These are phyloP conservation scores for Leucophora obtusa DNA, from an alignment of 2,888 invertebrate genomes.

Conservation along the genomic window DNA sequence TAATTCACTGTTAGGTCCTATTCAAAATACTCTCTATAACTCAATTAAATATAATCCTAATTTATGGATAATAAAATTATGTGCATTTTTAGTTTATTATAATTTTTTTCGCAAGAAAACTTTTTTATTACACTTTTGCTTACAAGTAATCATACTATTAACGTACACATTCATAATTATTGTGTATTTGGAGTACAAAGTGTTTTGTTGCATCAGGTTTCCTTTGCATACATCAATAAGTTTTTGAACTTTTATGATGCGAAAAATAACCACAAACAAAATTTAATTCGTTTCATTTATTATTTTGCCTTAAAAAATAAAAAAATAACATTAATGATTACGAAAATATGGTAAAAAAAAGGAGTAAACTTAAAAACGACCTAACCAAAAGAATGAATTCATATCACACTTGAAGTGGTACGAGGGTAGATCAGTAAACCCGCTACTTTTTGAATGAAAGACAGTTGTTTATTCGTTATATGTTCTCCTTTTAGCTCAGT, in stretches of 20 bases:
- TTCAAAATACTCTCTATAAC: no score
- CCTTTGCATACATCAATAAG: not conserved
- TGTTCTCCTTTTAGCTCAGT: no score
- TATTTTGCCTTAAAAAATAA: not conserved
- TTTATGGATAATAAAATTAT: no score
- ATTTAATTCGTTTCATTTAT: conserved; percentile 39
- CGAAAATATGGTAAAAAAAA: conserved; percentile 7
- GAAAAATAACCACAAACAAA: conserved; percentile 52
- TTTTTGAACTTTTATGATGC: conserved; percentile 39
- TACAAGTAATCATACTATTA: conserved; percentile 8
- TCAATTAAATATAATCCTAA: no score
- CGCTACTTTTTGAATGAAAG: no score
- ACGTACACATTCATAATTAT: not conserved
- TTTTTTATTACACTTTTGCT: conserved; percentile 16
- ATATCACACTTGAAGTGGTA: not conserved
- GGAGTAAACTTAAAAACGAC: not conserved
- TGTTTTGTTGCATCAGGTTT: conserved; percentile 22
- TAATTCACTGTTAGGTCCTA: no score
- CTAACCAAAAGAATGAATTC: not conserved
- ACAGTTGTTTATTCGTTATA: no score
- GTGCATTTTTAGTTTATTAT: conserved; percentile 49
- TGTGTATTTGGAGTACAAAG: not conserved
- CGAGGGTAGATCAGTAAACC: no score
- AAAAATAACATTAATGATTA: conserved; percentile 23
- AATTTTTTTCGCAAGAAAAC: conserved; percentile 36